Evolutionary conservation across 2,888 invertebrate genomes (phyloP), one percentile per base, ranked within the genome.

Genomic region (Mesochorus sp.): DNA sequence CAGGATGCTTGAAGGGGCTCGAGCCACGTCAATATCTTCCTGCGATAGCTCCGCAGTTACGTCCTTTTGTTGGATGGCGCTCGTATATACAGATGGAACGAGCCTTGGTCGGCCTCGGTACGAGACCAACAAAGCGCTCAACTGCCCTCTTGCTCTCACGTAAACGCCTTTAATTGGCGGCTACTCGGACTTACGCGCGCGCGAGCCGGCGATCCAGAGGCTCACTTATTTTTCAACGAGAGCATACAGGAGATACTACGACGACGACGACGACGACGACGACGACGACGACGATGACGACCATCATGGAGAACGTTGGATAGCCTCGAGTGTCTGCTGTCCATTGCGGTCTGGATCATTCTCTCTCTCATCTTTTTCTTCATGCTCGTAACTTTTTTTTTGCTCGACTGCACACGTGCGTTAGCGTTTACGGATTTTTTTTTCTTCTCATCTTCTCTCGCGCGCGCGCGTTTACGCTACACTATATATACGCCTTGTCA

Each of bases 141-240:
- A 81, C 79, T 80, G 80, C 82, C 78, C 64, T 81, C 79, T 80
- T 79, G 82, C 81, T 79, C n/a, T n/a, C 82, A 77, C 70, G 80
- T 73, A 80, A 78, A 83, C 81, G 80, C 76, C 72, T 80, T 81
- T 83, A 83, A 85, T 85, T 83, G 84, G 76, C 70, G 70, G 53
- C 66, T 61, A 71, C 64, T 66, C 71, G 61, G 49, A 28, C 68
- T 62, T 68, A 68, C 59, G 74, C 62, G 26, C n/a, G 62, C 55
- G 67, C 37, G 62, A 68, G 57, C 34, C 55, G 66, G 57, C 49
- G 55, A 55, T 67, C 55, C 51, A 62, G 62, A 57, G 59, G 62
- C 51, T 51, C 26, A 49, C 66, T 71, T 71, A 71, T 79, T 67
- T 79, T 71, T 64, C 49, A 57, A 31, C 31, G n/a, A 26, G 53